phyloP scores from a whole-genome alignment of 2,797 vertebrate genomes.

The Carapus acus region DNA sequence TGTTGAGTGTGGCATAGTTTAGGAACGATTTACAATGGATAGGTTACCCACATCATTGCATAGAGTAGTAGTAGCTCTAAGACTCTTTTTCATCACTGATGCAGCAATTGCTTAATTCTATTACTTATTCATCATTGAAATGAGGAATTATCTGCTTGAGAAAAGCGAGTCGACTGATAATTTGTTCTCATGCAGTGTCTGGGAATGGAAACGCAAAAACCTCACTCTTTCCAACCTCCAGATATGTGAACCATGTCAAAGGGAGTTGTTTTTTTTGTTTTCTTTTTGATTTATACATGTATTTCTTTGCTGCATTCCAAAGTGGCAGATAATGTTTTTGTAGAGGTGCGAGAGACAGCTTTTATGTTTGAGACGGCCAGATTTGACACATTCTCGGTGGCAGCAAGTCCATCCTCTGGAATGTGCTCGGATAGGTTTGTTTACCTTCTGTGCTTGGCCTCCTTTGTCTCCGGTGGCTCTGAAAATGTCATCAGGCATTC shows the following conservation, averaged over 20 bases:
- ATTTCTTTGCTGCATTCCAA: neutral
- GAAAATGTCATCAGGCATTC: constrained; percentile 56
- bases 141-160: constrained; percentile 1
- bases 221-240: no score
- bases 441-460: constrained; percentile 17
- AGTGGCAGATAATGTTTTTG: no score
- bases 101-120: no score
- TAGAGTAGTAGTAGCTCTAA: no score
- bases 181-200: neutral
- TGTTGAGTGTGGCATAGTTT: no score
- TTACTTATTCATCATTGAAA: constrained; percentile 6
- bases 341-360: neutral
- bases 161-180: neutral
- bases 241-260: neutral
- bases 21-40: no score
- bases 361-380: constrained; percentile 1
- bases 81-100: constrained; percentile 11
- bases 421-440: constrained; percentile 31
- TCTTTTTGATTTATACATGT: no score
- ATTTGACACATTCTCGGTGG: constrained; percentile 18
- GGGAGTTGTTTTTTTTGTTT: no score
- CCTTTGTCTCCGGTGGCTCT: constrained; percentile 38
- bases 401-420: constrained; percentile 12
- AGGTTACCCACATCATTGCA: no score
- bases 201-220: neutral